A percentile compares a stretch with the other conserved stretches of the same genome.
These are phyloP conservation scores for Adoxophyes honmai DNA, from an alignment of 1,140 invertebrate genomes.

Conservation along the genomic window DNA sequence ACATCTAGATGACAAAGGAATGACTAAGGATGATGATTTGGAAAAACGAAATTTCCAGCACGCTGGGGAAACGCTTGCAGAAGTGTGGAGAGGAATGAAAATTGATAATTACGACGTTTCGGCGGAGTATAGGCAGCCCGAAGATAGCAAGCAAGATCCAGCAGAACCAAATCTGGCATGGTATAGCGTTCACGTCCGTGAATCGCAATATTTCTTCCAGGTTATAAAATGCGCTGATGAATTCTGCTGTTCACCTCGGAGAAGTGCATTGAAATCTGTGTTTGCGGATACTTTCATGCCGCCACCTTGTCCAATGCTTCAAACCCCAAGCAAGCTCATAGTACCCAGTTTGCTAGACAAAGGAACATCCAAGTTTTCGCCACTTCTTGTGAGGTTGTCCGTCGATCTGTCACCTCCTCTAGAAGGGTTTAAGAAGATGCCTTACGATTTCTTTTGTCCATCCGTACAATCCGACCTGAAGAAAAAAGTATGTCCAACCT, in stretches of 20 bases:
- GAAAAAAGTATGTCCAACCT: too few species aligned
- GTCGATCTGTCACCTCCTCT: constrained; percentile 19
- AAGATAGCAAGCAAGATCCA: constrained; percentile 4
- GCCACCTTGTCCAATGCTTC: too few species aligned
- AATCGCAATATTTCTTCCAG: background rate
- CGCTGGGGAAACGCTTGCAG: constrained; percentile 18
- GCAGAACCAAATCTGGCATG: constrained; percentile 16
- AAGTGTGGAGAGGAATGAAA: constrained; percentile 22
- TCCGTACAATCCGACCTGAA: constrained; percentile 22
- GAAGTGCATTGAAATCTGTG: constrained; percentile 22
- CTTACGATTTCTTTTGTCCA: constrained; percentile 21
- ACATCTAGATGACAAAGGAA: constrained; percentile 5
- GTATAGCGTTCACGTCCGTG: constrained; percentile 21
- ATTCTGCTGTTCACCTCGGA: background rate
- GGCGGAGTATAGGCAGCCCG: constrained; percentile 17
- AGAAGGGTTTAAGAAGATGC: constrained; percentile 1
- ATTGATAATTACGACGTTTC: constrained; percentile 21
- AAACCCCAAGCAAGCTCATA: constrained; percentile 11
- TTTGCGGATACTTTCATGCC: constrained; percentile 20
- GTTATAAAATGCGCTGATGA: background rate
- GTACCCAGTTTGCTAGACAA: background rate
- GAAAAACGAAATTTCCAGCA: constrained; percentile 19
- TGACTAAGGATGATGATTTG: constrained; percentile 16
- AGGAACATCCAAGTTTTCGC: constrained; percentile 5
- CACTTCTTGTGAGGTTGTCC: constrained; percentile 25